Evolutionary conservation across 2,888 invertebrate species (phyloP).

Genomic region (Leptinotarsa juncta): DNA sequence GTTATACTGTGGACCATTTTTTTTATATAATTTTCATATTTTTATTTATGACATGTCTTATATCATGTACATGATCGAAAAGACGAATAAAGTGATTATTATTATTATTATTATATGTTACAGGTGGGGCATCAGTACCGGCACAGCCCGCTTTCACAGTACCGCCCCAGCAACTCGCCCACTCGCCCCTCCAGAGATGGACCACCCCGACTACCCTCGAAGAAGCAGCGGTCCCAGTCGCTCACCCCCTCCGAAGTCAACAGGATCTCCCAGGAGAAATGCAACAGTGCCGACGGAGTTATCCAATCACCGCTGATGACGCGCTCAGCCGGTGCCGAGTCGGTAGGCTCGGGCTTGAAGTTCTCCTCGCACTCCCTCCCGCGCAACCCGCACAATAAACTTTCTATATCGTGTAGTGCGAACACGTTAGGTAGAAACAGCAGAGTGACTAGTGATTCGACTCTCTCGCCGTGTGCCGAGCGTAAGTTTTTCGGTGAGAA

Average conservation of each 20-base stretch:
- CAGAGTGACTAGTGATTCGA: slow-evolving; percentile 69
- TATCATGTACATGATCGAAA: no score
- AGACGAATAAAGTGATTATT: no score
- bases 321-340: slow-evolving; percentile 63
- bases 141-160: slow-evolving; percentile 64
- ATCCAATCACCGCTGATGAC: slow-evolving; percentile 69
- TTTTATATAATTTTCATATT: no score
- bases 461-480: slow-evolving; percentile 71
- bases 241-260: slow-evolving; percentile 74
- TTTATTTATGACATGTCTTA: no score
- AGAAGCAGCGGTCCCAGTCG: slow-evolving; percentile 83
- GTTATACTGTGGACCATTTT: no score
- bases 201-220: slow-evolving; percentile 67
- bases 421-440: slow-evolving; percentile 65
- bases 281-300: slow-evolving; percentile 78
- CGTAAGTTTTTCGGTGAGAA: slow-evolving; percentile 68
- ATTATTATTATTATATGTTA: no score
- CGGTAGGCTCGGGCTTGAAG: slow-evolving; percentile 60
- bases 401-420: slow-evolving; percentile 69
- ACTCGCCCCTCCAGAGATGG: slow-evolving; percentile 68
- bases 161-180: slow-evolving; percentile 68
- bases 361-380: slow-evolving; percentile 73
- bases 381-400: slow-evolving; percentile 65
- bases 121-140: slow-evolving; percentile 61
- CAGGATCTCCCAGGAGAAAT: slow-evolving; percentile 69